A percentile compares a stretch with the other conserved stretches of the same genome.
phyloP scores from a whole-genome alignment of 2,797 vertebrate genomes.

The Tauraco hartlaubi region DNA sequence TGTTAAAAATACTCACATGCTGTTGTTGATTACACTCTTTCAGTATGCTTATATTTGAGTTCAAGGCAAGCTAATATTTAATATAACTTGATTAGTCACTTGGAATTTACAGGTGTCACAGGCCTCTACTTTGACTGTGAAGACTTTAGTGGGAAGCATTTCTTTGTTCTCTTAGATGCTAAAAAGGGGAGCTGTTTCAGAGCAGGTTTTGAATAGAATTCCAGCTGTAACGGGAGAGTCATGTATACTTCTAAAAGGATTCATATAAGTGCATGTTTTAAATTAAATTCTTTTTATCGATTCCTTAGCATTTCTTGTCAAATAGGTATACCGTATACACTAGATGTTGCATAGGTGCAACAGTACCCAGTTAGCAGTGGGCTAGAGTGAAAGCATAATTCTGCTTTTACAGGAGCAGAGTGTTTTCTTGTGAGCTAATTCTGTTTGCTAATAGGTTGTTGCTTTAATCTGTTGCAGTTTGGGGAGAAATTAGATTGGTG shows the following conservation, averaged over 20 bases:
- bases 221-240: not conserved
- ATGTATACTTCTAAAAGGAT: not conserved
- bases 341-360: not conserved
- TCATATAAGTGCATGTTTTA: not conserved
- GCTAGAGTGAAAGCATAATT: not conserved
- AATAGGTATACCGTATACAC: fast-evolving
- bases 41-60: not conserved
- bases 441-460: not conserved
- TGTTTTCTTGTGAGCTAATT: not conserved
- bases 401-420: not conserved
- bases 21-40: not conserved
- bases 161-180: not conserved
- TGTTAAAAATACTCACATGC: not conserved
- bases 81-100: not conserved
- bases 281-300: not conserved
- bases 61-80: not conserved
- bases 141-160: not conserved
- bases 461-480: not conserved
- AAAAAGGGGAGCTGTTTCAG: not conserved
- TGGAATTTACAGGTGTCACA: not conserved
- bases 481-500: not conserved
- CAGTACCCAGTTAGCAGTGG: not conserved
- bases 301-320: not conserved
- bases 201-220: not conserved
- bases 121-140: not conserved